Base-by-base conservation (phyloP, 1,140 invertebrate genomes). In the Eurosta solidaginis region DNA sequence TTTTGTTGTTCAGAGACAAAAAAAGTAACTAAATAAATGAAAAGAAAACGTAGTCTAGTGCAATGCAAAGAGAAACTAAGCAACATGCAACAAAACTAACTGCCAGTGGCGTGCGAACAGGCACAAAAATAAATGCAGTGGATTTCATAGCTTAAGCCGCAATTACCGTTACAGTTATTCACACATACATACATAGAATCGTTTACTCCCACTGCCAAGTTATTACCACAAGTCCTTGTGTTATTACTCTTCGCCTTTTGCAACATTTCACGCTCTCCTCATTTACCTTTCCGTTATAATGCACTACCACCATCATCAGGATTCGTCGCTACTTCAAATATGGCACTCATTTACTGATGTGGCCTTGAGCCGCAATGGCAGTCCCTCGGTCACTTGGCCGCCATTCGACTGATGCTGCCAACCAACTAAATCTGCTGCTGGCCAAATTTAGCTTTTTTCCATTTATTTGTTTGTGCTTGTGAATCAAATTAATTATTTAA, bases 211-310 rank as follows among this genome's bases (percentile, higher is more conserved):
- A 40, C 33, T 33, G 14, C 33, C 59, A 22, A 40, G 59, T 68
- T 68, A 68, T 22, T 68, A 68, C 59, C 29, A 68, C 33, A n/a
- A 68, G 59, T 42, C 33, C 59, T 68, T 68, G 59, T 40, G 40
- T n/a, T n/a, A n/a, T n/a, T n/a, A n/a, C n/a, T n/a, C n/a, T n/a
- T n/a, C n/a, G n/a, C 59, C 59, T 14, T 33, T 40, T 17, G 17
- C 33, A 40, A 40, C 33, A 22, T 20, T 40, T 0, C 52, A 63
- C 17, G n/a, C 54, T 63, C 17, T 36, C 6, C 54, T n/a, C 33
- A 1, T 5, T 14, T 36, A 17, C 54, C n/a, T 17, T n/a, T 2
- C 29, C n/a, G 33, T 17, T 29, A 59, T 10, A 17, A 9, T 47
- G 45, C 50, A 52, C 22, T 12, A 52, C 22, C 50, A 52, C 50